These are phyloP conservation scores for Hyperoplus immaculatus DNA, from an alignment of 2,797 vertebrate genomes.

Conservation along the genomic window DNA sequence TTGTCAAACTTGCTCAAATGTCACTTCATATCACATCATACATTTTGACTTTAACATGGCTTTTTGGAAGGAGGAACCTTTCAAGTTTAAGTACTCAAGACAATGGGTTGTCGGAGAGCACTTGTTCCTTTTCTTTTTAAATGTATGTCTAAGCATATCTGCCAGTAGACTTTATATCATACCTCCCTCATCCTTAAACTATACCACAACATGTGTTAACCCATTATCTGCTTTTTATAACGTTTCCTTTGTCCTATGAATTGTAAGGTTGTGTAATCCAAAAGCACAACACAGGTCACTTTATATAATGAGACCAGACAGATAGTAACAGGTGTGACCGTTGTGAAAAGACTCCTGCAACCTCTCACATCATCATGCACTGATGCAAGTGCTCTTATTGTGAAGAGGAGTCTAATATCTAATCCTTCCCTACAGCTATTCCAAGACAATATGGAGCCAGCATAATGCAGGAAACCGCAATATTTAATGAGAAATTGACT, in stretches of 20 bases:
- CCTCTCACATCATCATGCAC: constrained; percentile 52
- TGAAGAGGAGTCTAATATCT: constrained; percentile 70
- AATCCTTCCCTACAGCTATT: constrained; percentile 70
- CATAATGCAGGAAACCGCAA: constrained; percentile 58
- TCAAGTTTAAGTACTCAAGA: constrained; percentile 12
- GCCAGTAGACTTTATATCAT: constrained; percentile 1
- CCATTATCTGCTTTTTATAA: constrained; percentile 23
- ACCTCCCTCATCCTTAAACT: constrained; percentile 15
- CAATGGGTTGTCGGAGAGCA: constrained; percentile 10
- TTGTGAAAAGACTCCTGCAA: constrained; percentile 54
- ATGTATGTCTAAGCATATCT: constrained; percentile 15
- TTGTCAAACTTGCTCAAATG: constrained; percentile 9
- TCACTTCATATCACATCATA: not conserved
- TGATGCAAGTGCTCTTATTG: constrained; percentile 63
- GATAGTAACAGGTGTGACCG: constrained; percentile 61
- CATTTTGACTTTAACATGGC: not conserved
- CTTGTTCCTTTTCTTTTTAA: constrained; percentile 13
- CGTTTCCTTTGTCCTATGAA: constrained; percentile 31
- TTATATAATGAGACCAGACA: constrained; percentile 54
- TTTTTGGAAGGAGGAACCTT: constrained; percentile 1
- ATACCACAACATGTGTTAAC: not conserved
- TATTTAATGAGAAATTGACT: constrained; percentile 58
- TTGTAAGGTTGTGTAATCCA: constrained; percentile 32
- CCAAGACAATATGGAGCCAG: constrained; percentile 57
- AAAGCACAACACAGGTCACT: constrained; percentile 33